Conservation (phyloP, 2,888 invertebrate genomes). For the Drosophila rubida region DNA sequence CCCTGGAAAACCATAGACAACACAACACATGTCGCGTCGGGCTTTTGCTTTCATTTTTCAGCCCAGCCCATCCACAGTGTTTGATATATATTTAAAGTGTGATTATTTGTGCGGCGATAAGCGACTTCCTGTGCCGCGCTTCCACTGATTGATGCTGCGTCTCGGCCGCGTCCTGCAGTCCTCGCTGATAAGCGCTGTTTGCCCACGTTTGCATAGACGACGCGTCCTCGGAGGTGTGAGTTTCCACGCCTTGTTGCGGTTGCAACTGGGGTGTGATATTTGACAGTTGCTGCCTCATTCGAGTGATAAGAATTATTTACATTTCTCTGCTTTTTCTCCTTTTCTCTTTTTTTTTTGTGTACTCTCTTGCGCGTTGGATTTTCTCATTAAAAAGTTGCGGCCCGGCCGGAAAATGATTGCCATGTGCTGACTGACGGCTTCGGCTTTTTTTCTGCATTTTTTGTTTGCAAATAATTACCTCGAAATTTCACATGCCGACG, state of each 20-base stretch:
- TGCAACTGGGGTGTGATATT: slow-evolving; percentile 68
- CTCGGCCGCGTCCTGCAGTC: slow-evolving; percentile 9
- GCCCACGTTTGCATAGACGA: slow-evolving; percentile 54
- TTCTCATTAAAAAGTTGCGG: slow-evolving; percentile 76
- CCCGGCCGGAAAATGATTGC: slow-evolving; percentile 64
- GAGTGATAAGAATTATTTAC: slow-evolving; percentile 73
- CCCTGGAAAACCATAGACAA: slow-evolving; percentile 22
- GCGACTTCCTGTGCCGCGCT: slow-evolving; percentile 54
- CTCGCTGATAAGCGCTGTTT: slow-evolving; percentile 46
- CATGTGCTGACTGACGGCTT: slow-evolving; percentile 59
- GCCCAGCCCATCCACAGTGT: slow-evolving; percentile 4
- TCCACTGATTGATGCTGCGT: slow-evolving; percentile 51
- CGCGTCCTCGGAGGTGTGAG: slow-evolving; percentile 71
- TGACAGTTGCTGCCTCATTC: slow-evolving; percentile 63
- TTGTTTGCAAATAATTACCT: slow-evolving; percentile 76
- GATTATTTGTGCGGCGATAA: slow-evolving; percentile 66
- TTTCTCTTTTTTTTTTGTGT: too few species aligned
- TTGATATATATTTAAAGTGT: slow-evolving; percentile 65
- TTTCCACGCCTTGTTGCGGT: slow-evolving; percentile 65
- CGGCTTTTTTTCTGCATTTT: slow-evolving; percentile 22
- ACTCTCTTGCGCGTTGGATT: slow-evolving; percentile 37
- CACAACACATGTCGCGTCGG: slow-evolving; percentile 50
- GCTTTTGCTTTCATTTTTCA: slow-evolving; percentile 52
- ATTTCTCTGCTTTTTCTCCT: slow-evolving; percentile 40
- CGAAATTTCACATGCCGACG: slow-evolving; percentile 52